A percentile compares a stretch with the other conserved stretches of the same genome.
These are phyloP conservation scores for Lasiurus cinereus DNA, from an alignment of 2,113 vertebrate genomes.

Conservation along the genomic window DNA sequence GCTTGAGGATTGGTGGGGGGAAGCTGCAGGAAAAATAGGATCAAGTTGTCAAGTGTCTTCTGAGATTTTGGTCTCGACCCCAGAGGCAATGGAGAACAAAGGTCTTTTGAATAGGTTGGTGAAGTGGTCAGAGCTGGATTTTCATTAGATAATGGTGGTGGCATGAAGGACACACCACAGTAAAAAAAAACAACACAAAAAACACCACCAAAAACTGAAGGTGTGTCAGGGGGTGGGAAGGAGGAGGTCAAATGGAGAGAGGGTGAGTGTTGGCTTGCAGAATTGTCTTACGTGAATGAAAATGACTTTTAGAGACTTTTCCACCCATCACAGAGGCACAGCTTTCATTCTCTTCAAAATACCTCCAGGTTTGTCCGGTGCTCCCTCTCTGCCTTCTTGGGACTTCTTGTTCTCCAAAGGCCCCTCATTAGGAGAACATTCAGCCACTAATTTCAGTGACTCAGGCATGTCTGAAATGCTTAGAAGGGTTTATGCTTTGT, in stretches of 20 bases:
- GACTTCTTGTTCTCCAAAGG: not conserved
- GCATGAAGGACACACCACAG: not conserved
- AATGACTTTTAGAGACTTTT: not conserved
- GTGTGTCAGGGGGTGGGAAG: not conserved
- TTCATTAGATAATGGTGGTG: not conserved
- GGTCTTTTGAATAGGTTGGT: not conserved
- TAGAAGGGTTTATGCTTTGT: not conserved
- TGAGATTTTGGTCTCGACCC: not conserved
- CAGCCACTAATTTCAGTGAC: not conserved
- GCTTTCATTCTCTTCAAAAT: not conserved
- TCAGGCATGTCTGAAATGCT: not conserved
- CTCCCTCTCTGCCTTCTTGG: not conserved
- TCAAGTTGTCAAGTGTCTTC: not conserved
- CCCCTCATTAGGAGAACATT: not conserved
- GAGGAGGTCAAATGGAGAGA: not conserved
- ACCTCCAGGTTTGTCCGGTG: not conserved
- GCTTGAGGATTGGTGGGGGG: not conserved
- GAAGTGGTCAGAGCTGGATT: not conserved
- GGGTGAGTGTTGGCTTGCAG: not conserved
- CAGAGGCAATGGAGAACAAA: not conserved
- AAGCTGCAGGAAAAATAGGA: not conserved
- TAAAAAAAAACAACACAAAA: not conserved
- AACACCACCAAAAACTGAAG: not conserved
- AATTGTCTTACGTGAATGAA: not conserved
- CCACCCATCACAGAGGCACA: not conserved